A percentile compares a stretch with the other conserved stretches of the same genome.
These are phyloP conservation scores for Drosophila sturtevanti DNA, from an alignment of 1,140 invertebrate genomes.

Conservation along the genomic window DNA sequence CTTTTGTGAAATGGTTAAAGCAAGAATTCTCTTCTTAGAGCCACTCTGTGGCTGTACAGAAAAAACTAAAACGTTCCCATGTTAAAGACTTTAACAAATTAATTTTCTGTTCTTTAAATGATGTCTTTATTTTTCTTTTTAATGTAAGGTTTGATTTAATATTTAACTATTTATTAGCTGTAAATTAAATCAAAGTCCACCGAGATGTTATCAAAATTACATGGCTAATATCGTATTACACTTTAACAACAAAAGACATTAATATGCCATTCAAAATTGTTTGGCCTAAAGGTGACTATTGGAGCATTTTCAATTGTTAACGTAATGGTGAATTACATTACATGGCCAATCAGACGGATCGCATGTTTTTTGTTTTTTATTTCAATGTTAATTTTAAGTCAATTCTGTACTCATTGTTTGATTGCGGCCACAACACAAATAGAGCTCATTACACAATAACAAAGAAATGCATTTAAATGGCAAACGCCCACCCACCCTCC, in stretches of 20 bases:
- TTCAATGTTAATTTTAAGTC: constrained; percentile 15
- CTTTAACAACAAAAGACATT: neutral
- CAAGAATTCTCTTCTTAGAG: too few species aligned
- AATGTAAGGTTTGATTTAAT: neutral
- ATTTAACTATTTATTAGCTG: neutral
- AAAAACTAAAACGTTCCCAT: too few species aligned
- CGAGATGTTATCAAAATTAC: neutral
- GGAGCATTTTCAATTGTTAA: neutral
- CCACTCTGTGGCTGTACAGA: too few species aligned
- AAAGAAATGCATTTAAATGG: constrained; percentile 42
- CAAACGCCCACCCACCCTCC: too few species aligned
- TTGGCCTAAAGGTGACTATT: neutral
- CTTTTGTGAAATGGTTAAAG: too few species aligned
- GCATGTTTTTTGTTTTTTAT: constrained; percentile 4
- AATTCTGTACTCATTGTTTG: constrained; percentile 10
- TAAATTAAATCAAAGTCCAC: neutral
- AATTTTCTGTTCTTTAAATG: too few species aligned
- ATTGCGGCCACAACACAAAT: constrained; percentile 37
- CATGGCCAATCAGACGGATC: neutral
- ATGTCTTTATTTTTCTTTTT: too few species aligned
- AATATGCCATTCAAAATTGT: neutral
- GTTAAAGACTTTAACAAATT: too few species aligned
- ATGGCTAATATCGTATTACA: neutral
- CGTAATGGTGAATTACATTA: neutral
- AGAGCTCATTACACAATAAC: constrained; percentile 49